Evolutionary conservation across 2,113 vertebrate genomes (phyloP).

Genomic region (Limnothrissa miodon): DNA sequence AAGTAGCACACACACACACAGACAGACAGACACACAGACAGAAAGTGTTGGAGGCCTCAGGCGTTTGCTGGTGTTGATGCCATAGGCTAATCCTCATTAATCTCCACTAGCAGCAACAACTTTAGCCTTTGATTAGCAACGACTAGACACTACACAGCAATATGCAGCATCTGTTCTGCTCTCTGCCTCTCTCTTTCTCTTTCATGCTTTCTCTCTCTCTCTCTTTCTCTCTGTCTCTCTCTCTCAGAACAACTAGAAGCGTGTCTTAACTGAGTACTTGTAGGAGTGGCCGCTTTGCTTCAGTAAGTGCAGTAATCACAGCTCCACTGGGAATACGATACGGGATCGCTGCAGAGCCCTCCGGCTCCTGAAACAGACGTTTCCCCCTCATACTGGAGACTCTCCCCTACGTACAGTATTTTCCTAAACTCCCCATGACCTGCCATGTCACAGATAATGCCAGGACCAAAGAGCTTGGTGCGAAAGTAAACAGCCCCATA

Average conservation of each 20-base stretch:
- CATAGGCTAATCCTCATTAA: background rate
- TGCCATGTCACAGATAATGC: constrained; percentile 11
- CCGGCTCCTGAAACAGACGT: background rate
- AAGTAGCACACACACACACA: constrained; percentile 6
- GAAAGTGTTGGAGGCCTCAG: background rate
- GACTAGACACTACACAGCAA: background rate
- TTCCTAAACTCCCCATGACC: constrained; percentile 1
- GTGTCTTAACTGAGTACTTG: background rate
- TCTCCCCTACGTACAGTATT: background rate
- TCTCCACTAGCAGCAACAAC: background rate
- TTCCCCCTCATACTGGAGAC: background rate
- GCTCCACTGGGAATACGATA: background rate
- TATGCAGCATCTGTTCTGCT: too few species aligned
- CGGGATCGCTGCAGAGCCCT: background rate
- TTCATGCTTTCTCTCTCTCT: background rate
- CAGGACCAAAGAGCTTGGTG: constrained; percentile 15
- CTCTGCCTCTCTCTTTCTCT: background rate
- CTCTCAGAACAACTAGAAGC: background rate
- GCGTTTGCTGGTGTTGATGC: background rate
- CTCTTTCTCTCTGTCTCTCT: background rate
- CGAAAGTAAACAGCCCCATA: background rate
- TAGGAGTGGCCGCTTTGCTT: constrained; percentile 13
- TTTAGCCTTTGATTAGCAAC: constrained; percentile 1
- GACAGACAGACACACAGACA: background rate
- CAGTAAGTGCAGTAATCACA: constrained; percentile 15